Base-by-base conservation (phyloP, 1,140 invertebrate species). In the Drosophila ercepeae region DNA sequence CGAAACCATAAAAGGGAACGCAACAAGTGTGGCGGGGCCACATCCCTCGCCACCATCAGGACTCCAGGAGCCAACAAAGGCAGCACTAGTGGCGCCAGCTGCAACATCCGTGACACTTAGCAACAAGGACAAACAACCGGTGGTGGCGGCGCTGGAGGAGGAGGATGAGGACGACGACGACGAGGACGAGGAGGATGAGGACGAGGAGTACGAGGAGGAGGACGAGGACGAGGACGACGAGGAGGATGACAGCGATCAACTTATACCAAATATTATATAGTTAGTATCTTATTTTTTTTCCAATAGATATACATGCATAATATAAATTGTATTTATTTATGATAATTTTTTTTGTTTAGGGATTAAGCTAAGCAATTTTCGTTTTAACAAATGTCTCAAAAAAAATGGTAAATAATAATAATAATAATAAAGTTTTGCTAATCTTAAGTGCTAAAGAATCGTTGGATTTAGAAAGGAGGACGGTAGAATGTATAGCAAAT, bases 201-300 rank as follows among this genome's bases (percentile, higher is more conserved):
- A 70, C 1, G 84, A 89, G 3, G 75, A 88, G 0, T 74, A 81
- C 0, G 83, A 86, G 9, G 82, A 89, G 1, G 84, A 75, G 0
- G 76, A 89, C 0, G 73, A 88, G 29, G 78, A 89, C 0, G 76
- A 88, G 19, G 78, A 88, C 4, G 78, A 89, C 8, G 82, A 86
- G 44, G 74, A 81, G 72, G 82, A 86, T 45, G 82, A 88, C 58
- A 88, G 65, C 39, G 82, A 88, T 75, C 83, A 88, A 82, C 53
- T 88, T n/a, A 82, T 88, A 88, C 82, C 82, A 88, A 88, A 88
- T 88, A 88, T 88, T 55, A 81, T 86, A 46, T 84, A 57, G 75
- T 44, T 55, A 65, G 23, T 29, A n/a, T 41, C 11, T 44, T 52
- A 27, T 34, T 27, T 52, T 52, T 59, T 51, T 57, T 61, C 41